A percentile compares a stretch with the other conserved stretches of the same genome.
phyloP scores from a whole-genome alignment of 2,113 vertebrate genomes.

The Mobula birostris region DNA sequence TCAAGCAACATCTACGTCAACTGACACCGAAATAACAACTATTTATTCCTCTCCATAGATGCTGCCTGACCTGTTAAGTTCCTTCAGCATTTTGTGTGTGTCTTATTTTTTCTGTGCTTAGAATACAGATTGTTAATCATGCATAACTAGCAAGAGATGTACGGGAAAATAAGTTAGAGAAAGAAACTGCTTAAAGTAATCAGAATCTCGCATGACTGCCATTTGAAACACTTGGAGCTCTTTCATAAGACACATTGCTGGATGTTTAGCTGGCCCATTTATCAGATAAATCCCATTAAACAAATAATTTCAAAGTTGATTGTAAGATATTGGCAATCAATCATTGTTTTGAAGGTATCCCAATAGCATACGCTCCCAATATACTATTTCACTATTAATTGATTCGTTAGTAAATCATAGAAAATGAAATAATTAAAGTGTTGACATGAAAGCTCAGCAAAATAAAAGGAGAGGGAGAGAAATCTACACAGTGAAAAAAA shows the following conservation, averaged over 20 bases:
- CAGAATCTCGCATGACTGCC: neutral
- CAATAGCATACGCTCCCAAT: neutral
- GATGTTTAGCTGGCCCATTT: neutral
- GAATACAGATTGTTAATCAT: neutral
- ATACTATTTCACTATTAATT: neutral
- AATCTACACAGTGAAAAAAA: neutral
- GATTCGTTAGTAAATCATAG: neutral
- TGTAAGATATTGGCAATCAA: neutral
- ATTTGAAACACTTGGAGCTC: too few species aligned
- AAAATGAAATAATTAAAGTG: neutral
- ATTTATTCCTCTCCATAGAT: too few species aligned
- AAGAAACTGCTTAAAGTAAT: neutral
- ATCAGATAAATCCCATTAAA: neutral
- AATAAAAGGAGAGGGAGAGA: neutral
- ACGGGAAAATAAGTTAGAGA: neutral
- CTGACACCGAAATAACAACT: too few species aligned
- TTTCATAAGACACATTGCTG: neutral
- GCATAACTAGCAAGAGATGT: neutral
- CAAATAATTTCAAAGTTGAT: neutral
- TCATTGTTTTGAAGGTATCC: neutral
- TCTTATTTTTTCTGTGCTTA: neutral
- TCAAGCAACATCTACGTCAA: too few species aligned
- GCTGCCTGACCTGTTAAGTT: too few species aligned
- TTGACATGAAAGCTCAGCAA: neutral
- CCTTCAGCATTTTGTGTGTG: too few species aligned